Base-by-base conservation (phyloP, 2,888 invertebrate genomes). In the Macropis europaea region DNA sequence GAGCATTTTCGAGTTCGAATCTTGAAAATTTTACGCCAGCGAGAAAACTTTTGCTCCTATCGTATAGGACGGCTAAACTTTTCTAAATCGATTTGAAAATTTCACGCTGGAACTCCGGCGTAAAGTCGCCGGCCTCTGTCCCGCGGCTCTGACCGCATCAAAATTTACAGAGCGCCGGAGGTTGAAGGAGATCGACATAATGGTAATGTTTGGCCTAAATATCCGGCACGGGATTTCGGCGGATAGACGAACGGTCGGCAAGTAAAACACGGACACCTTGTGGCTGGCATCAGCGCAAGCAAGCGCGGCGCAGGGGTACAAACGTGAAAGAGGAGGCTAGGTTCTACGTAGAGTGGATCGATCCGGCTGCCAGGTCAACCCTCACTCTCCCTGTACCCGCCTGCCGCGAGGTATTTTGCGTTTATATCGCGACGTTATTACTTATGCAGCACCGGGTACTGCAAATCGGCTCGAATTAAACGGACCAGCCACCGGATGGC, bases 231-330 rank as follows among this genome's bases (percentile, higher is more conserved):
- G 50, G 42, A 66, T 71, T 66, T 72, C 48, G 52, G 15, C 17
- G 72, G 59, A 69, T 69, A 42, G 63, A 66, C 38, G 64, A 77
- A 82, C 76, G 56, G 76, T 80, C 79, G 68, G 47, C 54, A 64
- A 66, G 79, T 66, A 73, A 78, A 78, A 72, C 77, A 76, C 36
- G 72, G 75, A 73, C 73, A 69, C 73, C 68, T 80, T 78, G 79
- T 74, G 84, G 83, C 81, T 86, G 85, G 85, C 85, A 85, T 82
- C 67, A 74, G 81, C 61, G 77, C 84, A 85, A 81, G 84, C 86
- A 85, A 82, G 84, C 84, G 84, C 82, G 79, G 80, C 79, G 76
- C 81, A 82, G 77, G 82, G 73, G 75, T 76, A 83, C 76, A 74
- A 73, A 79, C 70, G 79, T 53, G 79, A 81, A 74, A 81, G 77